phyloP scores from a whole-genome alignment of 1,140 invertebrate species.

The Sesamia nonagrioides region DNA sequence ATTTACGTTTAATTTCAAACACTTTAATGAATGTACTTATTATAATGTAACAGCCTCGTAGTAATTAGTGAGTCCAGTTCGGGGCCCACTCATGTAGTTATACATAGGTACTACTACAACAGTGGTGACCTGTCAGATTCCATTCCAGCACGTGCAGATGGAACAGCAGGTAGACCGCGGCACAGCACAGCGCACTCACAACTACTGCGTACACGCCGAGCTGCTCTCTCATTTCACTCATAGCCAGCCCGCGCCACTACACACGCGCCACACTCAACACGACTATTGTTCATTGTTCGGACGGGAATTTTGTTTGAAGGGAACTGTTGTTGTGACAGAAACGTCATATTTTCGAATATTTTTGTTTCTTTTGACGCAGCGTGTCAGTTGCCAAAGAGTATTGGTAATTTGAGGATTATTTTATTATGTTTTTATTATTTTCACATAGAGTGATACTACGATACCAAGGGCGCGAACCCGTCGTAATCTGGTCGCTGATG shows the following conservation, averaged over 20 bases:
- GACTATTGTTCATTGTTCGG: neutral
- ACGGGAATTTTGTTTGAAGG: slow-evolving; percentile 3
- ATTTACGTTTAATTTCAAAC: no score
- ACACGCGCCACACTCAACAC: no score
- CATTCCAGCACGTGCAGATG: neutral
- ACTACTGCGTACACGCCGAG: slow-evolving; percentile 20
- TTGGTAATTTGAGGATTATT: neutral
- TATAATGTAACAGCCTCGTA: no score
- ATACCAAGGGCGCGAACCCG: no score
- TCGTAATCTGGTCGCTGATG: no score
- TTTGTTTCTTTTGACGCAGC: neutral
- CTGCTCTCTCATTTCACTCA: slow-evolving; percentile 5
- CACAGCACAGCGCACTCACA: slow-evolving; percentile 32
- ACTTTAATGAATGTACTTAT: no score
- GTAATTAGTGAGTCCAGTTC: no score
- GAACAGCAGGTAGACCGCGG: slow-evolving; percentile 2
- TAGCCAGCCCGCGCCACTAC: neutral
- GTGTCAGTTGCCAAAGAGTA: neutral
- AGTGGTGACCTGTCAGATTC: neutral
- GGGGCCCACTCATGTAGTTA: no score
- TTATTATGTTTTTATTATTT: no score
- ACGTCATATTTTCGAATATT: neutral
- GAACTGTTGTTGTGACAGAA: neutral
- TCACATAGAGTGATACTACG: no score
- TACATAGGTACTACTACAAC: no score